A percentile compares a stretch with the other conserved stretches of the same genome.
Evolutionary conservation across 2,888 invertebrate genomes (phyloP).

Genomic region (Eucera pruinosa): DNA sequence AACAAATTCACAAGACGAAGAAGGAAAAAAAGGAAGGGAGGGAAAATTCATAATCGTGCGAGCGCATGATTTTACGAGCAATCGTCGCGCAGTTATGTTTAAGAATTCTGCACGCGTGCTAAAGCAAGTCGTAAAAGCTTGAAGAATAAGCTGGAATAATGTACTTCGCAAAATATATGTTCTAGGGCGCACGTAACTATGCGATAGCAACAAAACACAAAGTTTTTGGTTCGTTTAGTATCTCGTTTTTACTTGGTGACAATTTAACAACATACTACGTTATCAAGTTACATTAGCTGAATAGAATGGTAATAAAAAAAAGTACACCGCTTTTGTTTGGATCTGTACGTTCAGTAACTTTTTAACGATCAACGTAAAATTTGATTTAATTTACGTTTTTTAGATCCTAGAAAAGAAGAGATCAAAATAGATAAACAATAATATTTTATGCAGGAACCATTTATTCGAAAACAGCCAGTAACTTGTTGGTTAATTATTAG

Average conservation of each 20-base stretch:
- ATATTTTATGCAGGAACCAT: too few relatives aligned
- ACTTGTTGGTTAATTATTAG: too few relatives aligned
- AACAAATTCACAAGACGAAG: background rate
- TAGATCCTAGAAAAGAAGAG: too few relatives aligned
- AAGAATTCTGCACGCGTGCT: conserved; percentile 17
- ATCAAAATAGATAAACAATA: too few relatives aligned
- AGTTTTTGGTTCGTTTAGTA: background rate
- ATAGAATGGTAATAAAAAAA: background rate
- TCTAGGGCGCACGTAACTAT: background rate
- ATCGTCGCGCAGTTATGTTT: conserved; percentile 42
- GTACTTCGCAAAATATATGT: conserved; percentile 2
- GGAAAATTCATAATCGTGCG: conserved; percentile 13
- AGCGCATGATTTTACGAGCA: conserved; percentile 41
- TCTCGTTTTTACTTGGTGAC: background rate
- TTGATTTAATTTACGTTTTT: too few relatives aligned
- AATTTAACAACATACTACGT: background rate
- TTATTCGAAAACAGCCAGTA: too few relatives aligned
- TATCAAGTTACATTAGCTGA: background rate
- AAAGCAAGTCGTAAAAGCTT: conserved; percentile 40
- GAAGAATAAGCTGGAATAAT: conserved; percentile 25
- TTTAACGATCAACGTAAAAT: too few relatives aligned
- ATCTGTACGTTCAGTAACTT: too few relatives aligned
- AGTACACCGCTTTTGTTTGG: too few relatives aligned
- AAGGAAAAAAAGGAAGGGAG: background rate
- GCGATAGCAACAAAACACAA: background rate